Evolutionary conservation across 2,888 invertebrate species (phyloP).

Genomic region (Fragum whitleyi): DNA sequence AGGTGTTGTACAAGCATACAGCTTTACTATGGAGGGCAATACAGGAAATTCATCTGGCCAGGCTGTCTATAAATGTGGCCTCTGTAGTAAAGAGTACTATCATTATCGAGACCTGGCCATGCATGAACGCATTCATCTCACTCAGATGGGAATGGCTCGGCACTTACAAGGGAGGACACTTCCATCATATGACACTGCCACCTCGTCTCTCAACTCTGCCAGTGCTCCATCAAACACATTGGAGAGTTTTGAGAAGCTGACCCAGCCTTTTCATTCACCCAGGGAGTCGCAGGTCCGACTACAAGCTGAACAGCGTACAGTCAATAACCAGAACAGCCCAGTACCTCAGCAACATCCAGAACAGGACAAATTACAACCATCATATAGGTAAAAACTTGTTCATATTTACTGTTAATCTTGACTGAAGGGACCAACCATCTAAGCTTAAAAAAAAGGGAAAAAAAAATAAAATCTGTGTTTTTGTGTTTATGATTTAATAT

Average conservation of each 20-base stretch:
- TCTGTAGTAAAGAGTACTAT: conserved; percentile 52
- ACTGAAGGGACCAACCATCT: neutral
- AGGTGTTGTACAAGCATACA: too few relatives aligned
- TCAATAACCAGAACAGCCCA: conserved; percentile 21
- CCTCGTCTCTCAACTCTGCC: conserved; percentile 14
- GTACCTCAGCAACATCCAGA: conserved; percentile 9
- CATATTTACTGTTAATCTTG: too few relatives aligned
- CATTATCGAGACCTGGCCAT: conserved; percentile 47
- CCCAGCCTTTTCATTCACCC: conserved; percentile 38
- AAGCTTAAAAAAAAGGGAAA: too few relatives aligned
- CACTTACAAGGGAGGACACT: conserved; percentile 25
- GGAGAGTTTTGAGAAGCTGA: conserved; percentile 54
- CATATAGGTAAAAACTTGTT: conserved; percentile 21
- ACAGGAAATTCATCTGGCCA: conserved; percentile 27
- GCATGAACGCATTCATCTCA: conserved; percentile 58
- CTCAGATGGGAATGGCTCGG: conserved; percentile 40
- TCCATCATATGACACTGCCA: conserved; percentile 38
- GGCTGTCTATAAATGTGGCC: conserved; percentile 45
- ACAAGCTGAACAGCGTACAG: conserved; percentile 6
- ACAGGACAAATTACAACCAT: neutral
- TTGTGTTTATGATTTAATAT: too few relatives aligned
- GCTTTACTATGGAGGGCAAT: conserved; percentile 43
- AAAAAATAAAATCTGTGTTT: too few relatives aligned
- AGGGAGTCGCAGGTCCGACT: conserved; percentile 29
- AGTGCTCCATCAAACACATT: conserved; percentile 21